Percentiles rank a stretch among this genome's conserved stretches.
These are phyloP conservation scores for Craterocephalus amniculus DNA, from an alignment of 2,797 vertebrate species.

Conservation along the genomic window DNA sequence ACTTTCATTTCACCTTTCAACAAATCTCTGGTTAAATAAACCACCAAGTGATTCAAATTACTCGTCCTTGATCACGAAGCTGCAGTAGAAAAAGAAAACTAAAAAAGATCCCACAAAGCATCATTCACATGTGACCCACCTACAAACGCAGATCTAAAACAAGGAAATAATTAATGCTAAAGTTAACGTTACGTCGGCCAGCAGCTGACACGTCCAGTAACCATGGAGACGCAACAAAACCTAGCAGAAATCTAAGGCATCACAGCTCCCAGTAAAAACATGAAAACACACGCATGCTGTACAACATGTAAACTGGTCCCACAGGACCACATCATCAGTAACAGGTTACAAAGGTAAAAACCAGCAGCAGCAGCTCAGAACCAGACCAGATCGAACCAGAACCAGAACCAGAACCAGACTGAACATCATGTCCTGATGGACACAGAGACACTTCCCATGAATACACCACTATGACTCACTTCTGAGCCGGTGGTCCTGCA, in stretches of 20 bases:
- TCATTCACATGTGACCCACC: constrained; percentile 25
- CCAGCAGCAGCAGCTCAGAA: constrained; percentile 21
- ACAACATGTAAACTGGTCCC: constrained; percentile 24
- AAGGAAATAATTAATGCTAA: not conserved
- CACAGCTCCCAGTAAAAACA: constrained; percentile 5
- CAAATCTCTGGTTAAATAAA: not conserved
- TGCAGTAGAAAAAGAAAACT: not conserved
- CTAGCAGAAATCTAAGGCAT: constrained; percentile 20
- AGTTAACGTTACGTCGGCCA: not conserved
- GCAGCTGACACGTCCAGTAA: constrained; percentile 8
- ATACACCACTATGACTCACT: too few relatives aligned
- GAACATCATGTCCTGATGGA: not conserved
- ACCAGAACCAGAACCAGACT: too few relatives aligned
- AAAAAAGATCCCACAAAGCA: not conserved
- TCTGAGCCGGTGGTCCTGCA: too few relatives aligned
- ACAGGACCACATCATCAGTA: constrained; percentile 12
- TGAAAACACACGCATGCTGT: constrained; percentile 3
- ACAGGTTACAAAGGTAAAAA: constrained; percentile 18
- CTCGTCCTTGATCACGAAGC: not conserved
- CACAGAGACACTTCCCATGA: too few relatives aligned
- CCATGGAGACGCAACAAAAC: not conserved
- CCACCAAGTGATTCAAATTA: not conserved
- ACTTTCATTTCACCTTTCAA: too few relatives aligned
- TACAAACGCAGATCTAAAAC: not conserved
- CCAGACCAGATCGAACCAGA: constrained; percentile 5